Percentiles rank a stretch among this genome's conserved stretches.
phyloP scores from a whole-genome alignment of 2,888 invertebrate genomes.

The Rhopalosiphum nymphaeae region DNA sequence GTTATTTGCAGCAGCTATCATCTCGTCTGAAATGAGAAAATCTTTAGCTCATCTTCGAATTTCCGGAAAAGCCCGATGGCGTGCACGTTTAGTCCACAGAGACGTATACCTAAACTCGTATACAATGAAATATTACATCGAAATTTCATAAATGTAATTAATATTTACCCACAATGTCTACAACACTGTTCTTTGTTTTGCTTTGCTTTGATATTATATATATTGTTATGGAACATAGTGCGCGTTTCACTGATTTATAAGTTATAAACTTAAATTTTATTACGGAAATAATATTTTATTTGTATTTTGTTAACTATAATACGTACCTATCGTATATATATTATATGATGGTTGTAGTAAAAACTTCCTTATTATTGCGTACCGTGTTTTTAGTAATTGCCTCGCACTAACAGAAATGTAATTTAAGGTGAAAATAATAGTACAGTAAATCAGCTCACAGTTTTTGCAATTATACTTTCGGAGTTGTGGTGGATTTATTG shows the following conservation, averaged over 20 bases:
- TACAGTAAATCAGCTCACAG: conserved; percentile 11
- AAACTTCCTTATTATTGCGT: conserved; percentile 17
- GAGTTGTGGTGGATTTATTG: conserved; percentile 40
- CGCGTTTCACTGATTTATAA: conserved; percentile 26
- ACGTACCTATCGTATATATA: background rate
- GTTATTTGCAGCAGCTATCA: background rate
- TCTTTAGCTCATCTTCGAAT: background rate
- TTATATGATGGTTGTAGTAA: background rate
- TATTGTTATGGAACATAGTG: background rate
- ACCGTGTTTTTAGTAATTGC: conserved; percentile 40
- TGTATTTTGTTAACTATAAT: conserved; percentile 21
- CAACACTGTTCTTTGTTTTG: background rate
- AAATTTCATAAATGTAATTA: background rate
- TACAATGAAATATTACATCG: background rate
- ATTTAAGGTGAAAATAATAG: conserved; percentile 35
- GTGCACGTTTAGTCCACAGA: background rate
- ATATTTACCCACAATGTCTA: background rate
- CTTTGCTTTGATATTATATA: background rate
- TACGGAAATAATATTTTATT: conserved; percentile 40
- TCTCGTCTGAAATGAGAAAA: too few species aligned
- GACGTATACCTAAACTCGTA: background rate
- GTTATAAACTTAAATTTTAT: conserved; percentile 28
- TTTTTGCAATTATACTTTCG: conserved; percentile 23
- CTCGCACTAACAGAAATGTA: background rate
- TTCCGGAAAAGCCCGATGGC: background rate